Conservation (phyloP, 2,113 vertebrate species). For the Athene noctua region DNA sequence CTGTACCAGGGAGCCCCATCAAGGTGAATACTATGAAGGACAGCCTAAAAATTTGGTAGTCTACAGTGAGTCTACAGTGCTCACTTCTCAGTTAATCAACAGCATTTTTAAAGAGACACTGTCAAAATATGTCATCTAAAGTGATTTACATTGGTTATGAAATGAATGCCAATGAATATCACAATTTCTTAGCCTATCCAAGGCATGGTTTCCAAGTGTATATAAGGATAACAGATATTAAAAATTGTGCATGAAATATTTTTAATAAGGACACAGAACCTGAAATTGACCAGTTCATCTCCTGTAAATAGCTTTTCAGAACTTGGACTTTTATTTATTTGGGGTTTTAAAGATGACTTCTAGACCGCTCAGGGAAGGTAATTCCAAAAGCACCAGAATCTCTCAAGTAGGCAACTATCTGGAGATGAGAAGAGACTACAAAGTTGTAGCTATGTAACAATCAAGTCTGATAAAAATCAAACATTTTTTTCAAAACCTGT, state of each 20-base stretch:
- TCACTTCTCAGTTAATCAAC: not conserved
- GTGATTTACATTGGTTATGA: not conserved
- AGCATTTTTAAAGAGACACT: not conserved
- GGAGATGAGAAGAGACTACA: not conserved
- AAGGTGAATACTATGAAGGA: not conserved
- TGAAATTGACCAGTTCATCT: not conserved
- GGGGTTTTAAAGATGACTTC: not conserved
- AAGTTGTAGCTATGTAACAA: not conserved
- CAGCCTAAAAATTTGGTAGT: not conserved
- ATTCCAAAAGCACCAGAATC: not conserved
- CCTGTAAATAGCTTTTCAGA: not conserved
- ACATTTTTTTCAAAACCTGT: not conserved
- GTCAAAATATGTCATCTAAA: not conserved
- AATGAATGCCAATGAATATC: not conserved
- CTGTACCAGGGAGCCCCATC: fast-evolving
- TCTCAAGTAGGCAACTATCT: not conserved
- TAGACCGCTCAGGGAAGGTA: not conserved
- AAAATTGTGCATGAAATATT: not conserved
- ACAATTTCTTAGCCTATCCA: not conserved
- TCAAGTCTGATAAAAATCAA: not conserved
- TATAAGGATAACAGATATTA: not conserved
- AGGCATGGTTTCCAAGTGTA: not conserved
- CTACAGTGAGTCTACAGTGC: not conserved
- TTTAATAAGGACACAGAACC: not conserved
- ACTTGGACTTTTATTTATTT: not conserved